Percentiles rank a stretch among this genome's conserved stretches.
Conservation (phyloP, 2,113 vertebrate genomes). For the Empidonax alnorum region DNA sequence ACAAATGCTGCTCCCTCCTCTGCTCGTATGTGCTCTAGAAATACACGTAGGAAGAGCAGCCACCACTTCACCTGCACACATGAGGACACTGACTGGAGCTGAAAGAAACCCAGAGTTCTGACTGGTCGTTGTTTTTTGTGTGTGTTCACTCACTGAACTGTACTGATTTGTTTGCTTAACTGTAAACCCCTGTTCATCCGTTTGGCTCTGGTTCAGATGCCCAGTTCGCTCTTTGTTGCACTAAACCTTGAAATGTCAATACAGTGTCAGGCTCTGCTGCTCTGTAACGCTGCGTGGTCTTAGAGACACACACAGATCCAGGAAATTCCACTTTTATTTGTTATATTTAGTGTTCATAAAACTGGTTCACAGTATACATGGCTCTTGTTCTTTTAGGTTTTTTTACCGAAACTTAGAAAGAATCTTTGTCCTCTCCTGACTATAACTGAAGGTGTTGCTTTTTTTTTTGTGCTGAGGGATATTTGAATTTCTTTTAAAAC, state of each 20-base stretch:
- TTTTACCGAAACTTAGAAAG: background rate
- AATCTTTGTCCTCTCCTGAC: background rate
- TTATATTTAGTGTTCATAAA: background rate
- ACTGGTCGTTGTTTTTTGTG: background rate
- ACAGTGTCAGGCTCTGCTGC: background rate
- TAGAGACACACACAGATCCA: background rate
- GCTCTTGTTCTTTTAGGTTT: background rate
- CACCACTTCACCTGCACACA: rapidly evolving
- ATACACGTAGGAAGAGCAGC: rapidly evolving
- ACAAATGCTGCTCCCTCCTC: background rate
- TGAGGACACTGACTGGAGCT: background rate
- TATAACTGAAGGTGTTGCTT: background rate
- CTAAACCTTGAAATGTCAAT: background rate
- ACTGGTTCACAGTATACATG: background rate
- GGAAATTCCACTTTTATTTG: background rate
- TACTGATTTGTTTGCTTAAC: conserved; percentile 2
- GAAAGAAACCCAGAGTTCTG: background rate
- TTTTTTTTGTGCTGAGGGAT: background rate
- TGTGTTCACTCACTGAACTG: background rate
- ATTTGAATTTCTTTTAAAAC: background rate
- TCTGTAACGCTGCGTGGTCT: rapidly evolving
- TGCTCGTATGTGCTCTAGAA: background rate
- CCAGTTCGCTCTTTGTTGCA: background rate
- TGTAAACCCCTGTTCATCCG: background rate
- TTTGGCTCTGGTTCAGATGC: background rate